These are phyloP conservation scores for Sylvia borin DNA, from an alignment of 2,797 vertebrate genomes.

Conservation along the genomic window DNA sequence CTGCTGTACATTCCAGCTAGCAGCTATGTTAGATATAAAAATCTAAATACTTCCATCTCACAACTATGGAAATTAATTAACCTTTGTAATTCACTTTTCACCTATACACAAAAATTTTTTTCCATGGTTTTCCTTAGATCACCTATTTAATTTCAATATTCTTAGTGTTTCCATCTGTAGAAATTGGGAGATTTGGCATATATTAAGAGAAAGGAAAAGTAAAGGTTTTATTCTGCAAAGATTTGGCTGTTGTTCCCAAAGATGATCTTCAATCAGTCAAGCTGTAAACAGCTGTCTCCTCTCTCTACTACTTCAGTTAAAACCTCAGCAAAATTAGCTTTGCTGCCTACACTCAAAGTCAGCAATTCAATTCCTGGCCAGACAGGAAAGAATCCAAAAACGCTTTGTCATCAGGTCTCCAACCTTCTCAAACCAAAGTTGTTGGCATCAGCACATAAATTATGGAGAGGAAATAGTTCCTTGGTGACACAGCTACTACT, in stretches of 20 bases:
- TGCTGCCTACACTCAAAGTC: constrained; percentile 17
- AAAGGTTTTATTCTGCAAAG: not conserved
- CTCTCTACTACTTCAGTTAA: not conserved
- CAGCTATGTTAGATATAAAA: not conserved
- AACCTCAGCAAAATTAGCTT: constrained; percentile 52
- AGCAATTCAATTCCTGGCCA: constrained; percentile 30
- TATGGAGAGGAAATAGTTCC: not conserved
- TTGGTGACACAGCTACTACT: not conserved
- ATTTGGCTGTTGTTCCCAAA: not conserved
- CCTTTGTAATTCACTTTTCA: not conserved
- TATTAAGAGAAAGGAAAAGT: not conserved
- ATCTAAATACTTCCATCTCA: not conserved
- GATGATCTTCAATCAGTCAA: constrained; percentile 24
- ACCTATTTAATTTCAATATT: not conserved
- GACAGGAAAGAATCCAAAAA: constrained; percentile 17
- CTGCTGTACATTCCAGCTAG: not conserved
- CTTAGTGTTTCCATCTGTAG: not conserved
- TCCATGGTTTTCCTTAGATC: not conserved
- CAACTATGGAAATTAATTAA: not conserved
- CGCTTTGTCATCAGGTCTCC: not conserved
- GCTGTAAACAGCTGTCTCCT: not conserved
- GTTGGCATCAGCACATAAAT: constrained; percentile 24
- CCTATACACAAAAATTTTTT: not conserved
- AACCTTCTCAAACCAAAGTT: not conserved
- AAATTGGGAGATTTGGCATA: not conserved